Conservation (phyloP, 2,888 invertebrate genomes). For the Stenodema calcarata region DNA sequence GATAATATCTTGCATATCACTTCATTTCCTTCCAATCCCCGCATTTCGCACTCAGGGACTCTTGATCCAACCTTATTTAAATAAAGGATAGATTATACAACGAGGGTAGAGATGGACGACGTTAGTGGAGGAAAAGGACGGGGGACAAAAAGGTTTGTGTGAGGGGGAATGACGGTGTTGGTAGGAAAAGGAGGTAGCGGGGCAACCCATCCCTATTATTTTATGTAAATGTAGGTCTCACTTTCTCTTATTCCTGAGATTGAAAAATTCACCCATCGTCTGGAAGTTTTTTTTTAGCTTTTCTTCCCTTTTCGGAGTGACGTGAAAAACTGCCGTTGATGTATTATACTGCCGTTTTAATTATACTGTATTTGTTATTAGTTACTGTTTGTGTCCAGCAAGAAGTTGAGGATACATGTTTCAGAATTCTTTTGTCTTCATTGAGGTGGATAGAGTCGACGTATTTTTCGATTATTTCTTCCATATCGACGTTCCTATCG, state of each 20-base stretch:
- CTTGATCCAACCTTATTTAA: slow-evolving; percentile 15
- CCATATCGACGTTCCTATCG: too few relatives aligned
- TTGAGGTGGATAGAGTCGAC: too few relatives aligned
- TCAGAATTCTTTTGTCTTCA: too few relatives aligned
- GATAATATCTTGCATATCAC: not conserved
- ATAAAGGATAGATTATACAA: slow-evolving; percentile 21
- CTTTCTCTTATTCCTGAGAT: not conserved
- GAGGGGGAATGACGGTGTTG: not conserved
- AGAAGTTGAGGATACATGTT: too few relatives aligned
- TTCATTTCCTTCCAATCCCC: not conserved
- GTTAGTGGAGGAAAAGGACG: not conserved
- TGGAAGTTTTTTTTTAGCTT: not conserved
- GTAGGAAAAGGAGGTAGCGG: not conserved
- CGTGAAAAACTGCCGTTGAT: not conserved
- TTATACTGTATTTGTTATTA: too few relatives aligned
- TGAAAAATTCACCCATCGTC: slow-evolving; percentile 16
- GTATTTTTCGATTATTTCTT: too few relatives aligned
- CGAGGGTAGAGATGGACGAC: not conserved
- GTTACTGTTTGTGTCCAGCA: too few relatives aligned
- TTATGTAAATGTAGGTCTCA: slow-evolving; percentile 15
- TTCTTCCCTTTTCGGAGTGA: not conserved
- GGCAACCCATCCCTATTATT: slow-evolving; percentile 4
- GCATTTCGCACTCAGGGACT: not conserved
- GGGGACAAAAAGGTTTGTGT: not conserved
- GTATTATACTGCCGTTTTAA: not conserved